Base-by-base conservation (phyloP, 2,797 vertebrate species). In the Channallabes apus region DNA sequence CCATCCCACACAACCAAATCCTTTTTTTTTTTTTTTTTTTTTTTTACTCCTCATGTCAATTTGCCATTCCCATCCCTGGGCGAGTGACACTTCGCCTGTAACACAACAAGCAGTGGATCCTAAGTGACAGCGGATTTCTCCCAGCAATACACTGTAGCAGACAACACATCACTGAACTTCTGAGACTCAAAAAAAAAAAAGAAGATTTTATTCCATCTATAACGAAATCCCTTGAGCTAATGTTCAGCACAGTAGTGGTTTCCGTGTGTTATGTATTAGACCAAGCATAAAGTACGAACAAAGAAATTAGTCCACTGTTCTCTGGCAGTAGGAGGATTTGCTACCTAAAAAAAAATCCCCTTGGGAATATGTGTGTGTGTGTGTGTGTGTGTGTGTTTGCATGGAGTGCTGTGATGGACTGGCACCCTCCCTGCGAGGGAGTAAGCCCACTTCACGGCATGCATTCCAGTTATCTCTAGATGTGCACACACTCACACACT, bases 21-120 rank as follows among this genome's bases (percentile, higher is more conserved):
- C 46, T 46, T 46, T 46, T 11, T 46, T 46, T 41, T 41, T 2
- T 46, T 83, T 80, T 80, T 89, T 90, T 91, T 4, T 35, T 22
- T 35, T 35, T 20, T 82, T 62, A 89, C 90, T 78, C 91, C 90
- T 91, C 90, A 89, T 22, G 87, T 93, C 89, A 88, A 80, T 92
- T 92, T 92, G 87, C 82, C 41, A 11, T 56, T 91, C 77, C 82
- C 91, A 83, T 90, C 88, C 85, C n/a, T 51, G 68, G 51, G 84
- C 88, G 3, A 27, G 90, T 92, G 90, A 92, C 76, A 82, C 72
- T 61, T 46, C 73, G 38, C 56, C 64, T 85, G 73, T 80, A 85
- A 71, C 20, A 67, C 73, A 67, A 65, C 35, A 6, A 75, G 72
- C 81, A 82, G 80, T 80, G 78, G 75, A 90, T 89, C 86, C 46